Percentiles rank a stretch among this genome's conserved stretches.
phyloP scores from a whole-genome alignment of 92 coral and sea anemone species.

The Phenganax stokvisi region DNA sequence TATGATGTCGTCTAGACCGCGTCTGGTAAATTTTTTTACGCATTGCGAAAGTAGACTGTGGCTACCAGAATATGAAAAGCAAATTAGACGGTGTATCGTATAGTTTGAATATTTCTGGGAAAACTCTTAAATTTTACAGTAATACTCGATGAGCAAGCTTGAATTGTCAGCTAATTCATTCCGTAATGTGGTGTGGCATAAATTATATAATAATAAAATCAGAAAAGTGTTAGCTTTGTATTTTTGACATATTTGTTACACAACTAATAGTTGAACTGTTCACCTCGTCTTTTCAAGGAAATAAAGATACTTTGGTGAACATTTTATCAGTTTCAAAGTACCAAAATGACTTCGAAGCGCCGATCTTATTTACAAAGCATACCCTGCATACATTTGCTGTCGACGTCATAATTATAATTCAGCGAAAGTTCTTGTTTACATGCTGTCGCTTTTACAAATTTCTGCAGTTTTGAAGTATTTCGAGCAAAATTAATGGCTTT shows the following conservation, averaged over 20 bases:
- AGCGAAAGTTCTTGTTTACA: not conserved
- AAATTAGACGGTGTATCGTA: not conserved
- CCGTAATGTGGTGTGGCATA: not conserved
- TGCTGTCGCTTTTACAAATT: not conserved
- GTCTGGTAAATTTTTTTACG: not conserved
- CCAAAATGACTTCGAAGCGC: not conserved
- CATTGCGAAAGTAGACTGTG: not conserved
- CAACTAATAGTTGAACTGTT: not conserved
- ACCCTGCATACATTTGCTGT: constrained; percentile 15
- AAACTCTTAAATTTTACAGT: not conserved
- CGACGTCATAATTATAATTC: not conserved
- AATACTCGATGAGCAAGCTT: too few species aligned
- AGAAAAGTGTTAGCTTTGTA: not conserved
- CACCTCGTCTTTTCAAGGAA: not conserved
- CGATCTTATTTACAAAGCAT: not conserved
- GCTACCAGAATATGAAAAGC: not conserved
- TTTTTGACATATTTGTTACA: not conserved
- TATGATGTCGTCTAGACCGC: not conserved
- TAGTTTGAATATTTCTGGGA: not conserved
- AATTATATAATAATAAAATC: not conserved
- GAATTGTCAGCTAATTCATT: too few species aligned
- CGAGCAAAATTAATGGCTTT: not conserved
- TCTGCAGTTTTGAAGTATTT: not conserved
- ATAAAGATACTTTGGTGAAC: not conserved
- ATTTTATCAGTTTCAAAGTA: not conserved